Evolutionary conservation across 2,113 vertebrate genomes (phyloP).

Genomic region (Embiotoca jacksoni): DNA sequence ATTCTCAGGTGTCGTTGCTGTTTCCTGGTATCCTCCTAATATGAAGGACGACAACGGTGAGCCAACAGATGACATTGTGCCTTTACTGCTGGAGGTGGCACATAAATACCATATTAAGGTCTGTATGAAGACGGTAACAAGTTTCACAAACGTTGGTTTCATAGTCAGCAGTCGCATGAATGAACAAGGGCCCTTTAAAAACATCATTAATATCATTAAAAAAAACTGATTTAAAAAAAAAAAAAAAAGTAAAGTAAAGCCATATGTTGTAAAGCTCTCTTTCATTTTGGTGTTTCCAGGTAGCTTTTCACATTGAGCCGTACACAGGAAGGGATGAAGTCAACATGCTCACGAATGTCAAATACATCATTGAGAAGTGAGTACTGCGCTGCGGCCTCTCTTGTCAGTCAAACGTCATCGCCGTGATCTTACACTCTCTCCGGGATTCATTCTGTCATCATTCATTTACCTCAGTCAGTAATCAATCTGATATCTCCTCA

Average conservation of each 20-base stretch:
- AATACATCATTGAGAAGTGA: conserved; percentile 96
- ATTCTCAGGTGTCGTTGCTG: conserved; percentile 89
- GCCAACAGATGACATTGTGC: conserved; percentile 88
- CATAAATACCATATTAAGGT: conserved; percentile 96
- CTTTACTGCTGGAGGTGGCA: conserved; percentile 91
- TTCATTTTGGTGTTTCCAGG: conserved; percentile 80
- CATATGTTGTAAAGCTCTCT: not conserved
- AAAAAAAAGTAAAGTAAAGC: no score
- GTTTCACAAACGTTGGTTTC: not conserved
- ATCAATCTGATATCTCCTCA: not conserved
- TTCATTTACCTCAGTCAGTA: not conserved
- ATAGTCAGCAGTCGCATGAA: not conserved
- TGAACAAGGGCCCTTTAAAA: not conserved
- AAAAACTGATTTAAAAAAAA: no score
- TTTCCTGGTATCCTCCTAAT: conserved; percentile 96
- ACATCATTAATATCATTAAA: not conserved
- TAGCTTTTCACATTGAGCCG: conserved; percentile 96
- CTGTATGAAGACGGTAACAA: conserved; percentile 34
- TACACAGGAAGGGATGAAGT: conserved; percentile 93
- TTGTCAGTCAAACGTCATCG: not conserved
- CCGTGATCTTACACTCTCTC: not conserved
- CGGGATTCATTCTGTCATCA: not conserved
- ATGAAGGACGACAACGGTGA: conserved; percentile 93
- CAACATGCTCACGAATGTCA: conserved; percentile 91
- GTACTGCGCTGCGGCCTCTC: conserved; percentile 54